Percentiles rank a stretch among this genome's conserved stretches.
Conservation (phyloP, 2,888 invertebrate genomes). For the Plebejus argus region DNA sequence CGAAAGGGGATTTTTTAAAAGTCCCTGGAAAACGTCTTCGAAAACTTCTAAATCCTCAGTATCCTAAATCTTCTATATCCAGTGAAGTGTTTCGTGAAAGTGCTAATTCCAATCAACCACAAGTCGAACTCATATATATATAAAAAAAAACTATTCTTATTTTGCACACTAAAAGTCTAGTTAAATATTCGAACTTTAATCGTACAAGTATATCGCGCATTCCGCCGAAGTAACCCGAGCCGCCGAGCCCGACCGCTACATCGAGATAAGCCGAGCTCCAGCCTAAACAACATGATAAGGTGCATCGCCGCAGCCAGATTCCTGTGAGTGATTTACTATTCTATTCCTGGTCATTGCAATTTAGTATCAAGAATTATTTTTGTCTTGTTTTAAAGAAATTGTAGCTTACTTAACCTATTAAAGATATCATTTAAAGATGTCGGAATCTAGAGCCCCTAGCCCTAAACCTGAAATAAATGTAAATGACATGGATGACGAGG, state of each 20-base stretch:
- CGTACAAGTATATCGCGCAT: background rate
- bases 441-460: background rate
- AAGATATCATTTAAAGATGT: background rate
- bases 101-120: background rate
- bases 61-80: constrained; percentile 4
- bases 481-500: background rate
- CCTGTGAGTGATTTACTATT: background rate
- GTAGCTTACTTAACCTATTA: background rate
- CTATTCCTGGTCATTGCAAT: background rate
- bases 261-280: background rate
- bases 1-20: background rate
- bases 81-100: background rate
- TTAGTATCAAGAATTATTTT: background rate
- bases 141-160: background rate
- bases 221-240: background rate
- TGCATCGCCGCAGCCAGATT: background rate
- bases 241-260: background rate
- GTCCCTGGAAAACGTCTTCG: background rate
- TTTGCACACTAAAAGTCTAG: too few relatives aligned
- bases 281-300: background rate
- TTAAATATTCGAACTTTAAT: background rate
- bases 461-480: background rate
- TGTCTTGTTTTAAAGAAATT: background rate
- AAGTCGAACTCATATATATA: background rate
- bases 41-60: constrained; percentile 2